Conservation (phyloP, 2,113 vertebrate species). For the Calyptommatus sinebrachiatus region DNA sequence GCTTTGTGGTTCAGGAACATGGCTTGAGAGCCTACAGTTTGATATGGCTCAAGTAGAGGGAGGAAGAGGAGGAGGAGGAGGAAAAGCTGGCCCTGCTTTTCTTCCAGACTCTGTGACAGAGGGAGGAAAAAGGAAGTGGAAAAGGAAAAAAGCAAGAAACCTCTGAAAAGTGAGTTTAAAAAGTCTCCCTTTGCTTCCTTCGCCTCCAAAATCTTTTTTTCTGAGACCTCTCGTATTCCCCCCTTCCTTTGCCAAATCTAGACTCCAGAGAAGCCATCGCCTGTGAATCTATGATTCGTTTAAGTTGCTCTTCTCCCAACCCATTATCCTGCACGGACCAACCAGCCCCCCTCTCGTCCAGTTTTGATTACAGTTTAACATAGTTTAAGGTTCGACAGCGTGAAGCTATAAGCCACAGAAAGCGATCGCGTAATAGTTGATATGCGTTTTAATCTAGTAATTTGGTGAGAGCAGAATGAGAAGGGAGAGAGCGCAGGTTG, state of each 20-base stretch:
- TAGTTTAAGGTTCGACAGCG: slow-evolving; percentile 51
- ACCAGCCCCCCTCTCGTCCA: neutral
- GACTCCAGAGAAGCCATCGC: slow-evolving; percentile 10
- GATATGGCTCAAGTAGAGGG: too few relatives aligned
- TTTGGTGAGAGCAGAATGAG: slow-evolving; percentile 69
- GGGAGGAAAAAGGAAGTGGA: neutral
- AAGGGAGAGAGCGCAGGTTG: slow-evolving; percentile 37
- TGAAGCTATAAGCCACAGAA: slow-evolving; percentile 54
- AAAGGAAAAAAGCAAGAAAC: neutral
- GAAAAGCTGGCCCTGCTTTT: too few relatives aligned
- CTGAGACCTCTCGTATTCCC: neutral
- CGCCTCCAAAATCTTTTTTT: neutral
- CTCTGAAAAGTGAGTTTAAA: neutral
- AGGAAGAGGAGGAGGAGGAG: too few relatives aligned
- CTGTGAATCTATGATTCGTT: slow-evolving; percentile 12
- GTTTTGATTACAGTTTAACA: slow-evolving; percentile 70
- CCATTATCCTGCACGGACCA: neutral
- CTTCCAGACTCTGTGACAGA: too few relatives aligned
- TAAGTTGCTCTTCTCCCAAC: slow-evolving; percentile 24
- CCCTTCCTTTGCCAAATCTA: slow-evolving; percentile 5
- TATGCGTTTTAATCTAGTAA: slow-evolving; percentile 82
- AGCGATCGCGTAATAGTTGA: slow-evolving; percentile 74
- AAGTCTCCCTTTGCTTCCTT: neutral
- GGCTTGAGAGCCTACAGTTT: too few relatives aligned
- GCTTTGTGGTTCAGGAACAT: too few relatives aligned